Base-by-base conservation (phyloP, 2,113 vertebrate genomes). In the Onychorhynchus coronatus region DNA sequence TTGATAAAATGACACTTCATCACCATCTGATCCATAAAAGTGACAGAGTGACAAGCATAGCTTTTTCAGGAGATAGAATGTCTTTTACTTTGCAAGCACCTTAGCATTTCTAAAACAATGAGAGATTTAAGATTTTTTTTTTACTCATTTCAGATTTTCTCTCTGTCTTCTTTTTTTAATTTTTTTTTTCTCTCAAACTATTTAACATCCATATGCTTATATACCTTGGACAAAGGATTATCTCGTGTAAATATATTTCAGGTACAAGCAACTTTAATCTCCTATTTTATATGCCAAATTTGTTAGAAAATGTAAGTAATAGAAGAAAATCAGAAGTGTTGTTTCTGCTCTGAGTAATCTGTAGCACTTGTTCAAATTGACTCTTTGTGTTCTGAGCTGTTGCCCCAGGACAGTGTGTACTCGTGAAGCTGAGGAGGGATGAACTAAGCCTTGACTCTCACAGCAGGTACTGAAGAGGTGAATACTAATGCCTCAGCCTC, bases 81-180 rank as follows among this genome's bases (percentile, higher is more conserved):
- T 75, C 50, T 88, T 52, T 46, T 71, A 14, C 23, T 63, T 76
- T 42, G 31, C 8, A 70, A 88, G 27, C 2, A 28, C 35, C 55
- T 85, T 4, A 41, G 23, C 6, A 56, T 23, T 72, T 65, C 46
- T 78, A 58, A 73, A 81, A 59, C 30, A 19, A 22, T 46, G 24
- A 65, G 12, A 67, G 8, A 61, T 20, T 44, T 56, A 52, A 49
- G 23, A 39, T 2, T 9, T 18, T 41, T 18, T 41, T 65, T 82
- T 33, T 11, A 23, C 8, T 44, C 27, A 44, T 63, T 85, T 72
- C 27, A 68, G 9, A 6, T 47, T 58, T 55, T 85, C 2, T 84
- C 4, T 75, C 5, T 2, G 2, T 8, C 3, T 33, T 41, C 22
- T 11, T 27, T 18, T n/a, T n/a, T n/a, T n/a, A n/a, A n/a, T n/a